Base-by-base conservation (phyloP, 1,140 invertebrate genomes). In the Zophobas morio region DNA sequence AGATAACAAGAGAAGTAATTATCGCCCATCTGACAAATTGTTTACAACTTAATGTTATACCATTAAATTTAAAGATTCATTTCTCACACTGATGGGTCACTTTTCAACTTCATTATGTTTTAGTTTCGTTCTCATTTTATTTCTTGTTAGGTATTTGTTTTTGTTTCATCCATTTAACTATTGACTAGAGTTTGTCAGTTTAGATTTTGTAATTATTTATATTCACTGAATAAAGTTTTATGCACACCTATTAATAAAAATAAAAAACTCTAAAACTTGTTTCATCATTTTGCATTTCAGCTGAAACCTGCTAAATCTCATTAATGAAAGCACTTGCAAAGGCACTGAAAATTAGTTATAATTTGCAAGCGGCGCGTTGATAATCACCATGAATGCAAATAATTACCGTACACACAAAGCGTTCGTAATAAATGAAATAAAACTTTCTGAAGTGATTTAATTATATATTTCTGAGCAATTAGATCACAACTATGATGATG, bases 391-490 rank as follows among this genome's bases (percentile, higher is more conserved):
- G 70, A 72, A 72, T 72, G 53, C 71, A 74, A 56, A 74, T 56
- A 74, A 74, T 74, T 74, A 74, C 53, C 49, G 54, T 74, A 36
- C 54, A 74, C 53, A 56, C 54, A 74, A 74, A 56, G 49, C 51
- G 40, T 57, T 35, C 54, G 35, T 53, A 74, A 40, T 53, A 74
- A 74, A 40, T 74, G 57, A 56, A 56, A 74, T 74, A 40, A 56
- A 49, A 71, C 47, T 71, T 71, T 71, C 33, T 75, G 37, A 66
- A 75, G 37, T 63, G 56, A 60, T 75, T 63, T 75, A 75, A 63
- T 75, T 75, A 75, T 63, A 75, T 66, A 66, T 75, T 75, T 75
- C 74, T 75, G 56, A 75, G 74, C 56, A 75, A 75, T 75, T 75
- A 75, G 74, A 75, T 47, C 54, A 63, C 39, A 56, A 75, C 56